A percentile compares a stretch with the other conserved stretches of the same genome.
phyloP scores from a whole-genome alignment of 2,797 vertebrate species.

The Amniataba percoides region DNA sequence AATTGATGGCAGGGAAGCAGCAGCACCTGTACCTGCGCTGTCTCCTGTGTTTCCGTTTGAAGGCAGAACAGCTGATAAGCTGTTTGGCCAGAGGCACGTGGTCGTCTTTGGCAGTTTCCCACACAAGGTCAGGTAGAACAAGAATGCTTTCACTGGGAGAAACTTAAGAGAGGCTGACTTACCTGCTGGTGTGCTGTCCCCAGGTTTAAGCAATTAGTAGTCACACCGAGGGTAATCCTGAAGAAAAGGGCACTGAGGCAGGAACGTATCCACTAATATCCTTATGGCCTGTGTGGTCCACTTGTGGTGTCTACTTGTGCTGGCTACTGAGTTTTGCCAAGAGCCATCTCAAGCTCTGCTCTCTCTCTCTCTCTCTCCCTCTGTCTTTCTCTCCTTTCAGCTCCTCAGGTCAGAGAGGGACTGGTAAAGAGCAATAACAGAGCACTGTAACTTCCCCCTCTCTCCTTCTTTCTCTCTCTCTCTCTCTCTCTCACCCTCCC shows the following conservation, averaged over 20 bases:
- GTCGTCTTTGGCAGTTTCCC: slow-evolving; percentile 14
- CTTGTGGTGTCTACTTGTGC: slow-evolving; percentile 51
- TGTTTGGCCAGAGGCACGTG: slow-evolving; percentile 24
- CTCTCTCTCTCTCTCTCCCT: slow-evolving; percentile 36
- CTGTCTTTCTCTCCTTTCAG: slow-evolving; percentile 63
- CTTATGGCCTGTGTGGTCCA: slow-evolving; percentile 63
- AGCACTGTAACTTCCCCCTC: slow-evolving; percentile 64
- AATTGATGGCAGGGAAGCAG: slow-evolving; percentile 40
- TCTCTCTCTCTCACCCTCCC: slow-evolving; percentile 35
- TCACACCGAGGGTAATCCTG: slow-evolving; percentile 65
- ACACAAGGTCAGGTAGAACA: slow-evolving; percentile 12
- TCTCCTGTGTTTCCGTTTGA: slow-evolving; percentile 23
- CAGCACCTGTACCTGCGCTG: slow-evolving; percentile 37
- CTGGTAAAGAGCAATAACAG: slow-evolving; percentile 75
- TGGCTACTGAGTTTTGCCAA: slow-evolving; percentile 62
- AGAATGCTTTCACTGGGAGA: slow-evolving; percentile 1
- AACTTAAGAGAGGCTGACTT: slow-evolving; percentile 35
- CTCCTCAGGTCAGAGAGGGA: slow-evolving; percentile 86
- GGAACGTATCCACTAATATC: slow-evolving; percentile 63
- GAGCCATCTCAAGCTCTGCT: slow-evolving; percentile 67
- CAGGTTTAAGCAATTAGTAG: slow-evolving; percentile 52
- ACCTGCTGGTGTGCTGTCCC: slow-evolving; percentile 65
- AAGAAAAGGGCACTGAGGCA: slow-evolving; percentile 14
- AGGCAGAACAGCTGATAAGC: slow-evolving; percentile 40
- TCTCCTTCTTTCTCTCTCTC: slow-evolving; percentile 37